Conservation (phyloP, 2,797 vertebrate genomes). For the Hemibagrus guttatus region DNA sequence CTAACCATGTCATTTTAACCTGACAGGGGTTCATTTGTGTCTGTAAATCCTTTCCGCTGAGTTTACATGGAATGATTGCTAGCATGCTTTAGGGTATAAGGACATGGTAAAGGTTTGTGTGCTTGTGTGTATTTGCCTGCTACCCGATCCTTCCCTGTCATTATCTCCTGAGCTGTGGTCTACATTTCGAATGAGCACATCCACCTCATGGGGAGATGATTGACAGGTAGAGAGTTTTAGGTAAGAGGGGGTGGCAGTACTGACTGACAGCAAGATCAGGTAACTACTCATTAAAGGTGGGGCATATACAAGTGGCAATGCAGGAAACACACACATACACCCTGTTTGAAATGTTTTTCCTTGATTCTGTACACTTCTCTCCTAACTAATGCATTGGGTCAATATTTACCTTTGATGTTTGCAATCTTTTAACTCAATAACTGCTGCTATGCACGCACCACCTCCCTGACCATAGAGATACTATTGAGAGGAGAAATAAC, state of each 20-base stretch:
- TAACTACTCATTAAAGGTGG: slow-evolving; percentile 44
- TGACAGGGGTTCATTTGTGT: slow-evolving; percentile 16
- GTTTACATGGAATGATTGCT: slow-evolving; percentile 28
- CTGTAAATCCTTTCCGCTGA: slow-evolving; percentile 12
- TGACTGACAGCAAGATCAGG: slow-evolving; percentile 49
- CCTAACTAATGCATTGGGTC: slow-evolving; percentile 9
- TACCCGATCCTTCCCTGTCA: slow-evolving; percentile 46
- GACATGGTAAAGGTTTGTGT: slow-evolving; percentile 3
- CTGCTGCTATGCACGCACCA: neutral
- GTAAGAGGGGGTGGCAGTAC: slow-evolving; percentile 1
- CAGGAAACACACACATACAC: slow-evolving; percentile 2
- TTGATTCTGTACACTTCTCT: slow-evolving; percentile 24
- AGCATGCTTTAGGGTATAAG: slow-evolving; percentile 24
- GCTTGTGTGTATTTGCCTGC: slow-evolving; percentile 33
- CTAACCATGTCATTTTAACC: slow-evolving; percentile 10
- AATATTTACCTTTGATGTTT: slow-evolving; percentile 45
- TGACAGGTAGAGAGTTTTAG: slow-evolving; percentile 44
- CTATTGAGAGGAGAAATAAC: neutral
- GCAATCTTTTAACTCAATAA: slow-evolving; percentile 37
- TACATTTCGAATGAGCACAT: slow-evolving; percentile 35
- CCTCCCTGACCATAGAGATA: slow-evolving; percentile 7
- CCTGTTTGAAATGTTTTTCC: neutral
- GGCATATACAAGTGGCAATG: slow-evolving; percentile 13
- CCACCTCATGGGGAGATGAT: slow-evolving; percentile 42
- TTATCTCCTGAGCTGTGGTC: slow-evolving; percentile 46